A percentile compares a stretch with the other conserved stretches of the same genome.
phyloP scores from a whole-genome alignment of 2,888 invertebrate genomes.

The Trichopoda pennipes region DNA sequence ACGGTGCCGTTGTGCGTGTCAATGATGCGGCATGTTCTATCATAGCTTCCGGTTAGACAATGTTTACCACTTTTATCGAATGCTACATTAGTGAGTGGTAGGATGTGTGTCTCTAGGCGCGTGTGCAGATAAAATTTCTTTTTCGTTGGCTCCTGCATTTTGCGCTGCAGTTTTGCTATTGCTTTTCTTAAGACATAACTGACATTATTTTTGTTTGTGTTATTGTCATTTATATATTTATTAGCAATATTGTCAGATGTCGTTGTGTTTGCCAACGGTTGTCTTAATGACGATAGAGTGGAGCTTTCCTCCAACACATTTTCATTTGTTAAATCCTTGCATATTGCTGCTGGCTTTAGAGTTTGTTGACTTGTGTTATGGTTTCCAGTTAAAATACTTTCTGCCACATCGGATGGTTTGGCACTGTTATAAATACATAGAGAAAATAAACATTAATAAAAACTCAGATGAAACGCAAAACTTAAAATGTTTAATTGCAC shows the following conservation, averaged over 20 bases:
- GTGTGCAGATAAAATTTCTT: conserved; percentile 86
- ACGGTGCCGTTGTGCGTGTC: conserved; percentile 87
- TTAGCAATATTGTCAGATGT: conserved; percentile 28
- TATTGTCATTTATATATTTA: conserved; percentile 75
- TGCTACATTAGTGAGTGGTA: conserved; percentile 87
- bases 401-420: conserved; percentile 61
- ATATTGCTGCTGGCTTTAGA: conserved; percentile 7
- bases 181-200: conserved; percentile 82
- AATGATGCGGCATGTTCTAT: conserved; percentile 91
- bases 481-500: neutral
- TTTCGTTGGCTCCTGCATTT: conserved; percentile 84
- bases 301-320: conserved; percentile 33
- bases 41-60: conserved; percentile 91
- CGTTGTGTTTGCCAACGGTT: neutral
- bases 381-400: conserved; percentile 50
- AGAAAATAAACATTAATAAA: neutral
- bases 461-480: neutral
- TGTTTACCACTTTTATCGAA: conserved; percentile 87
- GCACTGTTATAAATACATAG: conserved; percentile 38
- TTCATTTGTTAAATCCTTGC: conserved; percentile 7
- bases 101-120: conserved; percentile 85
- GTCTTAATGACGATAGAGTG: conserved; percentile 21
- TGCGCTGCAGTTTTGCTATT: conserved; percentile 84
- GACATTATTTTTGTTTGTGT: conserved; percentile 78
- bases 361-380: conserved; percentile 34